Conservation (phyloP, 2,888 invertebrate species). For the Steromphala cineraria region DNA sequence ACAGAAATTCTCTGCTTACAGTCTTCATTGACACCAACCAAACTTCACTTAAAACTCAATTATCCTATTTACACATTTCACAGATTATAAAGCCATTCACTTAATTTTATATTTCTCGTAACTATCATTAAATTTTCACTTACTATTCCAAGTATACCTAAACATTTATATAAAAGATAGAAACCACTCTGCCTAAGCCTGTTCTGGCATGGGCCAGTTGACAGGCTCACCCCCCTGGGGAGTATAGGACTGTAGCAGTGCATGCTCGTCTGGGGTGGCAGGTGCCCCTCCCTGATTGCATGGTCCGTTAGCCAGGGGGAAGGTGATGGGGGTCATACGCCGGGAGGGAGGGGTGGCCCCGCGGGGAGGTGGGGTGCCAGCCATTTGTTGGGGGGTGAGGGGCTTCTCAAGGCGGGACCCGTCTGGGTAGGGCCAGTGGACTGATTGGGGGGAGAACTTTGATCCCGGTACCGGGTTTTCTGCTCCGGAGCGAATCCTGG, state of each 20-base stretch:
- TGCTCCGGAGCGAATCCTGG: constrained; percentile 49
- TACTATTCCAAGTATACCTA: too few relatives aligned
- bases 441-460: background rate
- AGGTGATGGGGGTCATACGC: background rate
- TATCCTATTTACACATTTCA: background rate
- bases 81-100: background rate
- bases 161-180: too few relatives aligned
- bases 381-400: constrained; percentile 32
- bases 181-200: too few relatives aligned
- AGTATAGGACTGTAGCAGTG: background rate
- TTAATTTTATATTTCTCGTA: background rate
- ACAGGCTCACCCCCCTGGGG: background rate
- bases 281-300: too few relatives aligned
- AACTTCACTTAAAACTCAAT: too few relatives aligned
- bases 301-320: too few relatives aligned
- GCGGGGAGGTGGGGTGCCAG: constrained; percentile 22
- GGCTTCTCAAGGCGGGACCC: background rate
- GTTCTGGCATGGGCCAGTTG: background rate
- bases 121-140: too few relatives aligned
- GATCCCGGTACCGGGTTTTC: constrained; percentile 48
- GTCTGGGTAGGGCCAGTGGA: constrained; percentile 4
- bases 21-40: too few relatives aligned
- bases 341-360: background rate
- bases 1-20: too few relatives aligned
- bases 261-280: background rate